Base-by-base conservation (phyloP, 2,113 vertebrate species). In the Vidua chalybeata region DNA sequence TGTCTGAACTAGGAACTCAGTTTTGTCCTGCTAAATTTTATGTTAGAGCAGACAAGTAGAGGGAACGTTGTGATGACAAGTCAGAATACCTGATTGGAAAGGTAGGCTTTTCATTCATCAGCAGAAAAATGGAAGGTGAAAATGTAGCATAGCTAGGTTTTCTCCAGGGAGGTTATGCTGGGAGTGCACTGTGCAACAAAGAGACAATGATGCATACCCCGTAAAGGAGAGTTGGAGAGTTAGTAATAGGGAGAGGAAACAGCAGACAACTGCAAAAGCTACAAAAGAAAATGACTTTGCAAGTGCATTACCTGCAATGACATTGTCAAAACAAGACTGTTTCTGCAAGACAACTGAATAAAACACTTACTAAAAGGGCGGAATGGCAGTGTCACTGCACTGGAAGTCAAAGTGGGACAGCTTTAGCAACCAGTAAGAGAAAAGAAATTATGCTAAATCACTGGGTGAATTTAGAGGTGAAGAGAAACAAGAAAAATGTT, bases 241-340 rank as follows among this genome's bases (percentile, higher is more conserved):
- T 69, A 73, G 85, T 18, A 83, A 68, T 10, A 62, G 37, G 28
- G 49, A 85, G 12, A 95, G 17, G 48, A 87, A 59, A 62, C 13
- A 69, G 75, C 11, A 74, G 54, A 88, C 18, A 74, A 5, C 27
- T 80, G 43, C 79, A 73, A 69, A 87, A 69, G 8, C 46, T 80
- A 56, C 39, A 73, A 49, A 59, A 66, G 72, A 73, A 94, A 92
- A 88, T 31, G 4, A 59, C 54, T 89, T 84, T 87, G 26, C n/a
- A 54, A 87, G 77, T 67, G 48, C 35, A 75, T 91, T 93, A 77
- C 28, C 43, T 58, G 31, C 63, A 79, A 28, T 41, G 66, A 87
- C 66, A 76, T 6, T 73, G 75, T 92, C 82, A 92, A 95, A 96
- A 95, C 87, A 91, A 77, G 26, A 31, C 26, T 85, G 13, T 59